Evolutionary conservation across 1,140 invertebrate species (phyloP), one percentile per base, ranked within the genome.

Genomic region (Formica exsecta): DNA sequence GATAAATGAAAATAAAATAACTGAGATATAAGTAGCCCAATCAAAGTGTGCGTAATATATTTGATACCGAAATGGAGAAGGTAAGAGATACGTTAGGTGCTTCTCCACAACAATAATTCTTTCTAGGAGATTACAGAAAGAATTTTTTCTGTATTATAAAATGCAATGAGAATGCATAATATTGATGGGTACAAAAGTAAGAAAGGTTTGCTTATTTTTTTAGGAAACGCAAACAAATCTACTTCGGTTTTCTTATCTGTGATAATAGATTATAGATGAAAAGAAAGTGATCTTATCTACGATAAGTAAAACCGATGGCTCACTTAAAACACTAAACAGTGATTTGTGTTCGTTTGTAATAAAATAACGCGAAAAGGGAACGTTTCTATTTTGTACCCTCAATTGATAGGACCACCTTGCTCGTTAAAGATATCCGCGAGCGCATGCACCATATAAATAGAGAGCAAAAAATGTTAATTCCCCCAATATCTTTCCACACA

Each of bases 41-140:
- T 94, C 92, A 94, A 94, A 94, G 88, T 90, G 90, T 90, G 92
- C 83, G 88, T 91, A 91, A 93, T 93, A 92, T 92, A 93, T 93
- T 93, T 92, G 91, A 93, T 93, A 92, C 92, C 41, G 88, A 92
- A 87, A 80, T 85, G 81, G 88, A 88, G 83, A 89, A 90, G 79
- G 51, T 91, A 91, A 91, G 85, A 89, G 85, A 80, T 29, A 81
- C 75, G 91, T 71, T 91, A 90, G 80, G 11, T 51, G 48, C 90
- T 90, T 91, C 89, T 91, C 90, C 85, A 57, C 75, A 91, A 90
- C 75, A 84, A 87, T 88, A 90, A 91, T 90, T 91, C 85, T 91
- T 87, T 88, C 54, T 91, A 92, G 86, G 75, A 88, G 84, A 79
- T 77, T 85, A 83, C 85, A 51, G 48, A 25, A 86, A 25, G 57